These are phyloP conservation scores for Stigmatopora argus DNA, from an alignment of 2,113 vertebrate species.

Conservation along the genomic window DNA sequence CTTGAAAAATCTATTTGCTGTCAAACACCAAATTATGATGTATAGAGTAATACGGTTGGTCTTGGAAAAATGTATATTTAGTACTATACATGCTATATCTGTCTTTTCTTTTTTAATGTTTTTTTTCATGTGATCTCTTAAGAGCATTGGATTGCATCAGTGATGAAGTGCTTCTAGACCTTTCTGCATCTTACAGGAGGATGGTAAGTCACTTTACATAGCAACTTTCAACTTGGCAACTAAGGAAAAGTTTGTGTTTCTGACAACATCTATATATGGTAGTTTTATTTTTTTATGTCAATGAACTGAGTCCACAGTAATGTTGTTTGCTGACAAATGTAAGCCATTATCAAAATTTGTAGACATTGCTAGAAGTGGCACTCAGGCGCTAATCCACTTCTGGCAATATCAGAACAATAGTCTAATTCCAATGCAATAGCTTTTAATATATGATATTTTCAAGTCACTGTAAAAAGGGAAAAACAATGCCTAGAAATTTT, in stretches of 20 bases:
- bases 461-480: too few species aligned
- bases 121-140: constrained; percentile 34
- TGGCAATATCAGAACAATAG: too few species aligned
- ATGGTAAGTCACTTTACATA: constrained; percentile 72
- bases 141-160: constrained; percentile 90
- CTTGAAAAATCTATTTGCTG: not conserved
- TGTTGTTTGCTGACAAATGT: too few species aligned
- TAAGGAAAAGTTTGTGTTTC: too few species aligned
- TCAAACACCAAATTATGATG: not conserved
- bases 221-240: too few species aligned
- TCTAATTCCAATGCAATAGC: too few species aligned
- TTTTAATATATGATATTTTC: too few species aligned
- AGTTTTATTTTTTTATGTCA: not conserved
- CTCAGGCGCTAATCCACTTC: too few species aligned
- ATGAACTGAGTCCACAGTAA: too few species aligned
- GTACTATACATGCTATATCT: constrained; percentile 6
- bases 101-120: not conserved
- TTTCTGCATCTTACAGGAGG: constrained; percentile 84
- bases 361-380: too few species aligned
- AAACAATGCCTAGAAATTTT: too few species aligned
- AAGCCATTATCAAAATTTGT: too few species aligned
- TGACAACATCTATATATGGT: not conserved
- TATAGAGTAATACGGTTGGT: not conserved
- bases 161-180: constrained; percentile 84
- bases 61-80: constrained; percentile 5